Base-by-base conservation (phyloP, 2,797 vertebrate species). In the Podargus strigoides region DNA sequence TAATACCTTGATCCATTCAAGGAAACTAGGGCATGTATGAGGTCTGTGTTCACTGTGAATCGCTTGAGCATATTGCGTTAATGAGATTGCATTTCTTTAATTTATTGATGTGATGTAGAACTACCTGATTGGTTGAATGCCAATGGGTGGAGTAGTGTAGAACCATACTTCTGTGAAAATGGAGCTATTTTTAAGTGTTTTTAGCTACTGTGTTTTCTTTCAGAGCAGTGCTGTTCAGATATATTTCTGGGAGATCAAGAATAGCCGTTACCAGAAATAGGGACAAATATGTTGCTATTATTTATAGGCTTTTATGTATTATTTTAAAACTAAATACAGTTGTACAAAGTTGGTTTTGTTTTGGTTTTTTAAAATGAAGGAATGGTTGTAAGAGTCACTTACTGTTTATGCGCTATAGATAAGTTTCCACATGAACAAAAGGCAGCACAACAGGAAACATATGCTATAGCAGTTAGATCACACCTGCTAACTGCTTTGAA, bases 401-500 rank as follows among this genome's bases (percentile, higher is more conserved):
- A 59, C 14, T 84, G 30, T 85, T 86, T 82, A 49, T 78, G 42
- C 68, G 49, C 69, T 82, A 68, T 73, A 82, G 89, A 82, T 64
- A 74, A 88, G 23, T 13, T 36, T 62, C 36, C 4, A 55, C 17
- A 11, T 36, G 44, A 94, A 84, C 70, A 89, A 89, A 95, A 92
- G 64, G 41, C 52, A 72, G 18, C 69, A 83, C 73, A 96, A 93
- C 76, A 88, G 90, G 93, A 96, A 97, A 83, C 42, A 68, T 87
- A 78, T 89, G 64, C 59, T 93, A 36, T 46, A 79, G 8, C 69
- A 78, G 73, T 94, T 93, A 88, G 18, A 89, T 97, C 80, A 87
- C 77, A 91, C 96, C 87, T 96, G 49, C 93, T 88, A 91, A 68
- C 73, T 91, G 53, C 74, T 83, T 49, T 96, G 91, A 94, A 90